Evolutionary conservation across 2,113 vertebrate species (phyloP).

Genomic region (Nymphicus hollandicus): DNA sequence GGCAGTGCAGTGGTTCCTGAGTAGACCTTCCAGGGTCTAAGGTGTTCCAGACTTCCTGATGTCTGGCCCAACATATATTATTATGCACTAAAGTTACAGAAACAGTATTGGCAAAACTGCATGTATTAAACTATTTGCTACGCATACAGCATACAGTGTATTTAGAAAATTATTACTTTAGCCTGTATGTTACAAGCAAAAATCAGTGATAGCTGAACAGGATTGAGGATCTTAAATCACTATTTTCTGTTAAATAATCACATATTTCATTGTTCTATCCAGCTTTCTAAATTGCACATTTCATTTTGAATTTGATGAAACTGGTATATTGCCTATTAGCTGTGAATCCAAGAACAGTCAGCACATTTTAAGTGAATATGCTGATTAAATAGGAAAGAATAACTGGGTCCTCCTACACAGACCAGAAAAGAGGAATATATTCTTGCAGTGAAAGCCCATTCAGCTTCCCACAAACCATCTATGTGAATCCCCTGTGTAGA

Average conservation of each 20-base stretch:
- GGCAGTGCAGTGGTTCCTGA: not conserved
- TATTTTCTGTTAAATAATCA: slow-evolving; percentile 39
- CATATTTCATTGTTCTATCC: slow-evolving; percentile 10
- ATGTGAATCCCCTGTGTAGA: not conserved
- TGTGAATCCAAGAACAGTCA: slow-evolving; percentile 6
- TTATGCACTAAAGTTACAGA: not conserved
- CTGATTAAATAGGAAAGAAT: slow-evolving; percentile 39
- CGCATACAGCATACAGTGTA: not conserved
- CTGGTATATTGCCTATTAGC: not conserved
- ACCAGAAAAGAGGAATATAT: not conserved
- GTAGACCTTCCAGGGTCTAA: not conserved
- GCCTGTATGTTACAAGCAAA: not conserved
- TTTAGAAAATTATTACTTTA: not conserved
- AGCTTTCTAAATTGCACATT: slow-evolving; percentile 24
- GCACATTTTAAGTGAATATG: not conserved
- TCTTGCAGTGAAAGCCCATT: not conserved
- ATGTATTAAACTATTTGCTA: not conserved
- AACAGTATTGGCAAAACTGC: not conserved
- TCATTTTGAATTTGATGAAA: slow-evolving; percentile 10
- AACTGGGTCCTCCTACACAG: not conserved
- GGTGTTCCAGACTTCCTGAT: not conserved
- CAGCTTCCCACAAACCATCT: not conserved
- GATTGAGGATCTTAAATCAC: not conserved
- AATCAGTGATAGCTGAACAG: not conserved
- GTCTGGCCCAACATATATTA: not conserved